phyloP scores from a whole-genome alignment of 2,888 invertebrate genomes.

The Adela reaumurella region DNA sequence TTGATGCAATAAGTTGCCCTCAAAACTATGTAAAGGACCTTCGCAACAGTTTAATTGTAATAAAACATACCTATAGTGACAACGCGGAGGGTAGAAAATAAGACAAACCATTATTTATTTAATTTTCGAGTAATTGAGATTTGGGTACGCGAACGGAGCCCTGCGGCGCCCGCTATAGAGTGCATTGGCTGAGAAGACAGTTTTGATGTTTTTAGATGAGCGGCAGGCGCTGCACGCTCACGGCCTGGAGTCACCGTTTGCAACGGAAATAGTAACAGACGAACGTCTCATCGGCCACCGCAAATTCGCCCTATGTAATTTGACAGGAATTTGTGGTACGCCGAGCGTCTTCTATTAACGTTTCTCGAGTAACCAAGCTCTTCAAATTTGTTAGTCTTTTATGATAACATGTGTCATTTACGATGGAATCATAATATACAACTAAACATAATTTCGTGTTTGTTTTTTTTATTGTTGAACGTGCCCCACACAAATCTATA shows the following conservation, averaged over 20 bases:
- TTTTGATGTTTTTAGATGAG: too few relatives aligned
- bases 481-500: too few relatives aligned
- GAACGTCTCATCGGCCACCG: too few relatives aligned
- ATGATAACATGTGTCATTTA: background rate
- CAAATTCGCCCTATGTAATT: background rate
- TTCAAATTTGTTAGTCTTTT: background rate
- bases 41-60: background rate
- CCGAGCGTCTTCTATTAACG: background rate
- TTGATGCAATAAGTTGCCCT: constrained; percentile 33
- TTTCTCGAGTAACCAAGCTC: background rate
- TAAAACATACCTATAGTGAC: too few relatives aligned
- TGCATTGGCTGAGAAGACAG: too few relatives aligned
- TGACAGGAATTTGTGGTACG: background rate
- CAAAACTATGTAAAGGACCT: background rate
- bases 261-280: too few relatives aligned
- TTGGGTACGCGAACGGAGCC: too few relatives aligned
- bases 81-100: background rate
- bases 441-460: background rate
- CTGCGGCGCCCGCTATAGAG: too few relatives aligned
- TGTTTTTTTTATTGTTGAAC: too few relatives aligned
- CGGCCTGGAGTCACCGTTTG: too few relatives aligned
- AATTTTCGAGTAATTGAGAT: too few relatives aligned
- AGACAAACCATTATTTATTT: background rate
- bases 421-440: background rate
- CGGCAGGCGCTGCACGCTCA: too few relatives aligned